Percentiles rank a stretch among this genome's conserved stretches.
These are phyloP conservation scores for Eolophus roseicapilla DNA, from an alignment of 2,113 vertebrate genomes.

Conservation along the genomic window DNA sequence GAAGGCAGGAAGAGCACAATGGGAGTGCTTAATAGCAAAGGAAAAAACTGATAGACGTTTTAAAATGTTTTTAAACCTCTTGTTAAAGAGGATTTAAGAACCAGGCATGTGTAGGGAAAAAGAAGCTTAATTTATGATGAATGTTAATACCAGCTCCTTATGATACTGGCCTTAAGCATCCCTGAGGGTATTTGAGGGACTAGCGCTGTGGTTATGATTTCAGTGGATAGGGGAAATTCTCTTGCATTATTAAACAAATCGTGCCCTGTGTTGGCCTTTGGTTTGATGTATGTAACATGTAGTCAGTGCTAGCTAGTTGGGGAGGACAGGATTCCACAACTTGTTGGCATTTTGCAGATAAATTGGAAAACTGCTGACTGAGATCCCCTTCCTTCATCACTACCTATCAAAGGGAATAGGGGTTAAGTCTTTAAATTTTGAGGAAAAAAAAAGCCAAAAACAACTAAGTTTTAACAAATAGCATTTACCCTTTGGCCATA, in stretches of 20 bases:
- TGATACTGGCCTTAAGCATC: not conserved
- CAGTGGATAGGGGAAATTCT: not conserved
- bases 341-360: not conserved
- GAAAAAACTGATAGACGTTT: not conserved
- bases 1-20: not conserved
- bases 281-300: not conserved
- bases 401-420: not conserved
- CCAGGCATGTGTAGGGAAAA: not conserved
- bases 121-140: slow-evolving; percentile 53
- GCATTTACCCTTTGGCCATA: not conserved
- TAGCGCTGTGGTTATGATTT: slow-evolving; percentile 14
- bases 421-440: not conserved
- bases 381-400: not conserved
- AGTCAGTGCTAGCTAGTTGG: not conserved
- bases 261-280: not conserved
- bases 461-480: not conserved
- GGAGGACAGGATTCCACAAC: not conserved
- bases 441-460: accelerated
- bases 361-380: not conserved
- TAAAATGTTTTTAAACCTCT: slow-evolving; percentile 16
- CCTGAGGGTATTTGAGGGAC: slow-evolving; percentile 10
- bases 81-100: slow-evolving; percentile 36
- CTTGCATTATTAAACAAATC: slow-evolving; percentile 41
- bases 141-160: slow-evolving; percentile 38
- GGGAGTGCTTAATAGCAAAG: not conserved